phyloP scores from a whole-genome alignment of 2,888 invertebrate genomes.

The Crocallis elinguaria region DNA sequence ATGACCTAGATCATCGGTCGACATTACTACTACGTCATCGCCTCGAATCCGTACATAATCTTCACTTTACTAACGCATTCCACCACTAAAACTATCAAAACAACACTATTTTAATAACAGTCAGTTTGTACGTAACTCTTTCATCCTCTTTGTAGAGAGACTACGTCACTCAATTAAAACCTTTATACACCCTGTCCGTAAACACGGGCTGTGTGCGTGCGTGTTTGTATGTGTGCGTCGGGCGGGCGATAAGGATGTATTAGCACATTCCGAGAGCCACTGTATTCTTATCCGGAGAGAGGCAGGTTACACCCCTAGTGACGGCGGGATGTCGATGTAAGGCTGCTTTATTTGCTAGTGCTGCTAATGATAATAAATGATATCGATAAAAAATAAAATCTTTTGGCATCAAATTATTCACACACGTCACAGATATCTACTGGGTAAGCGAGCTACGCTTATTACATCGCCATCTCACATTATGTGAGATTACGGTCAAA shows the following conservation, averaged over 20 bases:
- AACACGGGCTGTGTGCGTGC: conserved; percentile 39
- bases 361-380: conserved; percentile 1
- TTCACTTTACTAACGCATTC: no score
- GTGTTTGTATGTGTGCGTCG: conserved; percentile 45
- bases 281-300: conserved; percentile 83
- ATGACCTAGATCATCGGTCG: no score
- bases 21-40: no score
- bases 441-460: no score
- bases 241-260: conserved; percentile 79
- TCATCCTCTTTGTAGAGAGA: not conserved
- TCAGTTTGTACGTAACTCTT: no score
- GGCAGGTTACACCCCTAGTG: conserved; percentile 83
- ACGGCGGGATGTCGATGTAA: conserved; percentile 43
- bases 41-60: no score
- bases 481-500: no score
- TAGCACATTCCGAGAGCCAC: conserved; percentile 82
- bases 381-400: conserved; percentile 16
- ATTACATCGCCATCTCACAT: no score
- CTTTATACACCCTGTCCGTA: conserved; percentile 22
- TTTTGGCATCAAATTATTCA: no score
- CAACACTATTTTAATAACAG: no score
- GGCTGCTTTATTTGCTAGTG: conserved; percentile 37
- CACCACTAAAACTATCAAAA: no score
- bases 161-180: conserved; percentile 19
- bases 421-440: no score